phyloP scores from a whole-genome alignment of 2,797 vertebrate genomes.

The Hylomyscus alleni region DNA sequence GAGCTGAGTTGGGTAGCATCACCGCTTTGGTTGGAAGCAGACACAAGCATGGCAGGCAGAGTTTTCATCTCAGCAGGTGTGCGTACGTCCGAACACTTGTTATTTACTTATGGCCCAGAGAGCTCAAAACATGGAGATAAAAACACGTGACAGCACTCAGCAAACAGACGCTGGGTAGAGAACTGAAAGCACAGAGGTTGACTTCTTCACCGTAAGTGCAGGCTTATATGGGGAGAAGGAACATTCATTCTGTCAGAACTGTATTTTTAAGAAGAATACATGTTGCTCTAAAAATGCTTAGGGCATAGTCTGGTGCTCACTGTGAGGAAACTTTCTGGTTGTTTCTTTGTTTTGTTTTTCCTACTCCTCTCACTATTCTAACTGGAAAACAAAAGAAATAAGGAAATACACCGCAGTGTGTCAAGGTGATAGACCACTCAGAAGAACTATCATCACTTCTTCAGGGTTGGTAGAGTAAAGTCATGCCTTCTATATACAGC shows the following conservation, averaged over 20 bases:
- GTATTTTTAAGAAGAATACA: constrained; percentile 30
- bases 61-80: not conserved
- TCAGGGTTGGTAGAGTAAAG: constrained; percentile 39
- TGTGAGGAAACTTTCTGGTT: constrained; percentile 13
- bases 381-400: constrained; percentile 39
- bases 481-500: not conserved
- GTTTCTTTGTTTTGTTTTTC: not conserved
- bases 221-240: constrained; percentile 44
- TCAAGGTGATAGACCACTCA: constrained; percentile 54
- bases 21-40: not conserved
- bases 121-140: constrained; percentile 20
- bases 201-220: constrained; percentile 18
- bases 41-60: not conserved
- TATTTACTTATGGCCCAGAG: not conserved
- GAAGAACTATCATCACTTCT: constrained; percentile 35
- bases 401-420: not conserved
- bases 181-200: constrained; percentile 10
- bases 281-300: constrained; percentile 18
- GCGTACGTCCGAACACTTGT: not conserved
- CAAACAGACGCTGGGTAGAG: constrained; percentile 44
- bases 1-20: not conserved
- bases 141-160: constrained; percentile 1
- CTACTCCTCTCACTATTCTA: constrained; percentile 12
- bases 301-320: constrained; percentile 43
- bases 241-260: constrained; percentile 31